Evolutionary conservation across 2,888 invertebrate genomes (phyloP).

Genomic region (Morpho achilles): DNA sequence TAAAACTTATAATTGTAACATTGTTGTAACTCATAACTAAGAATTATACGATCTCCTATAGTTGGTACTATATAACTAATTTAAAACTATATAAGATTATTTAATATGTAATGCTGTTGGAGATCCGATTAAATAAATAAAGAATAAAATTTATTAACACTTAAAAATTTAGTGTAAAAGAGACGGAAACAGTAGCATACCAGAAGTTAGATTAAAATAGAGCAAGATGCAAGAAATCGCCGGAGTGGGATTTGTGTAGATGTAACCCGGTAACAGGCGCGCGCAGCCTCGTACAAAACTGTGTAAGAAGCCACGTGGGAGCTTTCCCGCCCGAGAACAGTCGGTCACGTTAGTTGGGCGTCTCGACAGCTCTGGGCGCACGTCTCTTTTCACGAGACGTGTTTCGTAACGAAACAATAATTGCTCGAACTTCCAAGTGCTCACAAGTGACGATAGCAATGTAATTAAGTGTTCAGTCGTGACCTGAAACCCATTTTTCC

Average conservation of each 20-base stretch:
- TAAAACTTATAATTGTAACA: no score
- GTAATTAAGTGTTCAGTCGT: constrained; percentile 41
- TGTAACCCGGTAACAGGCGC: constrained; percentile 55
- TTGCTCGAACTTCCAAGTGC: constrained; percentile 30
- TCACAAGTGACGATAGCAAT: constrained; percentile 38
- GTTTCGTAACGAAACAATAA: constrained; percentile 13
- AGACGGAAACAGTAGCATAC: constrained; percentile 15
- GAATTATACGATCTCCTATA: no score
- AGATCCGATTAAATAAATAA: no score
- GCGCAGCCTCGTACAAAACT: constrained; percentile 28
- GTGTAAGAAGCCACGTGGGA: constrained; percentile 29
- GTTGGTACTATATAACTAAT: no score
- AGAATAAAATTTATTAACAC: background rate
- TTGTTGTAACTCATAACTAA: no score
- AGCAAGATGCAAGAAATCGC: constrained; percentile 24
- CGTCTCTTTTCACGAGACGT: constrained; percentile 20
- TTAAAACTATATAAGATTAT: no score
- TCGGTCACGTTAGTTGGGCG: constrained; percentile 30
- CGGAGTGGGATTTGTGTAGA: constrained; percentile 18
- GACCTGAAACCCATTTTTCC: constrained; percentile 36
- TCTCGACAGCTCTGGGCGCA: constrained; percentile 27
- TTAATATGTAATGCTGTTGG: no score
- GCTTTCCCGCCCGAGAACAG: constrained; percentile 32
- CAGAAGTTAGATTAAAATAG: constrained; percentile 21
- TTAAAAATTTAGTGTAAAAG: constrained; percentile 13